Evolutionary conservation across 2,888 invertebrate species (phyloP).

Genomic region (Coelinius sp.): DNA sequence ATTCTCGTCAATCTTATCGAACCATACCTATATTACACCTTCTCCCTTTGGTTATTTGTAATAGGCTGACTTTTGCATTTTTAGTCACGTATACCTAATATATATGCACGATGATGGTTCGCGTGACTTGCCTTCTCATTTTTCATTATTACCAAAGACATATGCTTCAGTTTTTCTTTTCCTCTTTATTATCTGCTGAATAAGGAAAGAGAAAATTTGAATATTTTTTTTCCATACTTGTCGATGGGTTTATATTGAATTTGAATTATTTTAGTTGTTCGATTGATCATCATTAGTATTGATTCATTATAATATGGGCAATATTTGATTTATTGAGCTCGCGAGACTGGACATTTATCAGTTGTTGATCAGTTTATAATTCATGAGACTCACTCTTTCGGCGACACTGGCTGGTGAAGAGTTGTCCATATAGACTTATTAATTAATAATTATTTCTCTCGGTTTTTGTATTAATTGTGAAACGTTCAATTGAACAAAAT

Average conservation of each 20-base stretch:
- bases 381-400: conserved; percentile 18
- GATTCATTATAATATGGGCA: no score
- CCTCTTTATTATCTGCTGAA: not conserved
- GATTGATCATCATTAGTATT: not conserved
- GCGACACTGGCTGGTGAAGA: not conserved
- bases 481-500: conserved; percentile 29
- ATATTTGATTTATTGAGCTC: no score
- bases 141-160: conserved; percentile 1
- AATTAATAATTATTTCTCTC: not conserved
- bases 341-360: not conserved
- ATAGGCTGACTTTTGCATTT: conserved; percentile 35
- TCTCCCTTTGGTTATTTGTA: conserved; percentile 3
- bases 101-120: conserved; percentile 22
- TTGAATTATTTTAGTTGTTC: not conserved
- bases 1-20: not conserved
- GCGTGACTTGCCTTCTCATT: conserved; percentile 23
- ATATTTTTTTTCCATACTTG: not conserved
- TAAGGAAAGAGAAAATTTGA: not conserved
- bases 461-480: conserved; percentile 31
- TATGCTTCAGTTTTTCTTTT: not conserved
- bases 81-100: conserved; percentile 36
- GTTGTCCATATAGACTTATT: not conserved
- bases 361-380: conserved; percentile 15
- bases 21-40: not conserved
- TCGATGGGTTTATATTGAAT: not conserved